Conservation (phyloP, 2,113 vertebrate species). For the Fulmarus glacialis region DNA sequence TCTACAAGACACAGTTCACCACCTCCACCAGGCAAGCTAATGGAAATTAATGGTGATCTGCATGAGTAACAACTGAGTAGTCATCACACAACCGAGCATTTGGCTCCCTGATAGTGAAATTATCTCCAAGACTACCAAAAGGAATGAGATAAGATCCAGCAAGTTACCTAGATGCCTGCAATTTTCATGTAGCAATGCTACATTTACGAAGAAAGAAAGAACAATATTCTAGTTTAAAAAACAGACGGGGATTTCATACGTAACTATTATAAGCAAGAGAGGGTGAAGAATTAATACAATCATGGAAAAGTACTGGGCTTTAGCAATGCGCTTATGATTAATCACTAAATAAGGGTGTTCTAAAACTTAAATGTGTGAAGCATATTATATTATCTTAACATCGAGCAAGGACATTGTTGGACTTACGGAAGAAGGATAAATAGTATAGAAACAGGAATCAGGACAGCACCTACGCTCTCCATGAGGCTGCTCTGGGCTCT, state of each 20-base stretch:
- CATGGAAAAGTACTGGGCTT: background rate
- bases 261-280: background rate
- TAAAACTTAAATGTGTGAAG: background rate
- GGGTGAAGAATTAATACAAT: background rate
- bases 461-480: background rate
- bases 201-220: background rate
- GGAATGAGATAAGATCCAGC: background rate
- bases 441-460: background rate
- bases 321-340: background rate
- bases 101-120: background rate
- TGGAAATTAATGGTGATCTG: background rate
- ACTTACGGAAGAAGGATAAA: background rate
- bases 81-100: background rate
- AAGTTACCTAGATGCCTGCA: background rate
- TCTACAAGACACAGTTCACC: background rate
- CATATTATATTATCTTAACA: background rate
- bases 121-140: background rate
- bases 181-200: background rate
- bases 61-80: background rate
- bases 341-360: background rate
- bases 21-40: background rate
- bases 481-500: background rate
- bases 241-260: background rate
- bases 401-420: rapidly evolving
- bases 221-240: background rate